phyloP scores from a whole-genome alignment of 1,140 invertebrate species.

The Stegodyphus mimosarum region DNA sequence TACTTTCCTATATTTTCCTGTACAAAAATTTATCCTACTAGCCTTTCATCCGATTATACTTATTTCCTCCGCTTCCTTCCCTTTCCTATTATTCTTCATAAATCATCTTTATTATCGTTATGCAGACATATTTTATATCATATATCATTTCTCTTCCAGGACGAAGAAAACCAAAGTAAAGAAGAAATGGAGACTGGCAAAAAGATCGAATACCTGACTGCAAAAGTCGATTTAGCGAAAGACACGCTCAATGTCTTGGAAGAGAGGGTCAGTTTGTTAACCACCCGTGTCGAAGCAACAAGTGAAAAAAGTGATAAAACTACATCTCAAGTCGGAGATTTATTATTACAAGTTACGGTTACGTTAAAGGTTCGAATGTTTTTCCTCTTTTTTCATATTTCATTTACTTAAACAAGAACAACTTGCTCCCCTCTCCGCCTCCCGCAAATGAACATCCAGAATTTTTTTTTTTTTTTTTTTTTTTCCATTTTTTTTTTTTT shows the following conservation, averaged over 20 bases:
- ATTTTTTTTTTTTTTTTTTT: not conserved
- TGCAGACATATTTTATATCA: not conserved
- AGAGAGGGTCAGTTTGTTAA: conserved; percentile 7
- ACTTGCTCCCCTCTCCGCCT: too few species aligned
- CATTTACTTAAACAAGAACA: too few species aligned
- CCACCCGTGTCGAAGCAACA: not conserved
- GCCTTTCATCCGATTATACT: too few species aligned
- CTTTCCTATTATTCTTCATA: too few species aligned
- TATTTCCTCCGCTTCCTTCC: too few species aligned
- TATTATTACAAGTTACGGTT: conserved; percentile 33
- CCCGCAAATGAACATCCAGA: too few species aligned
- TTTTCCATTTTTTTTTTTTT: not conserved
- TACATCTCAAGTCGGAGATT: conserved; percentile 20
- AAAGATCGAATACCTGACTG: conserved; percentile 10
- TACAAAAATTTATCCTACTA: too few species aligned
- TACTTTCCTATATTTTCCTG: too few species aligned
- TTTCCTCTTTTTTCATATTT: too few species aligned
- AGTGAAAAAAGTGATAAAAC: conserved; percentile 13
- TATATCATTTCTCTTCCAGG: not conserved
- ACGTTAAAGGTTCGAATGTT: conserved; percentile 10
- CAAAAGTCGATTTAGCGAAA: not conserved
- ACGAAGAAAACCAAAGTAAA: not conserved
- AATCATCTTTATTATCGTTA: too few species aligned
- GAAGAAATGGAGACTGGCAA: not conserved
- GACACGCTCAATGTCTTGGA: conserved; percentile 3